phyloP scores from a whole-genome alignment of 1,140 invertebrate species.

The Hormaphis cornu region DNA sequence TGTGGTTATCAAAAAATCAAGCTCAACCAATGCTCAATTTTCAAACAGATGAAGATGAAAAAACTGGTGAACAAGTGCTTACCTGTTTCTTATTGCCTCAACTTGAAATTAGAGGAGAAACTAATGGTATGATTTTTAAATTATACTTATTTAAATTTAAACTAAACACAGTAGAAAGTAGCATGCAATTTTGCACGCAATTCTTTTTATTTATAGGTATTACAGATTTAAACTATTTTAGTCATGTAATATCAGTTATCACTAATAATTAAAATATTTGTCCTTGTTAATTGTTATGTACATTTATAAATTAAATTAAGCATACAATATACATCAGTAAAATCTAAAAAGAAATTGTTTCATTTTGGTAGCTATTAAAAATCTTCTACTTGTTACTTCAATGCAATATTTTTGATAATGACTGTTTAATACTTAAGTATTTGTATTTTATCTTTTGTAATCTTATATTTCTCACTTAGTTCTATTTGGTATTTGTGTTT shows the following conservation, averaged over 20 bases:
- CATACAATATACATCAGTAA: slow-evolving; percentile 1
- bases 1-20: slow-evolving; percentile 99
- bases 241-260: neutral
- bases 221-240: neutral
- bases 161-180: neutral
- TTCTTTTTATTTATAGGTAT: neutral
- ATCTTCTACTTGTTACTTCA: neutral
- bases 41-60: slow-evolving; percentile 85
- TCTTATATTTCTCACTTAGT: slow-evolving; percentile 21
- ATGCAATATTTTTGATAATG: slow-evolving; percentile 1
- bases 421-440: neutral
- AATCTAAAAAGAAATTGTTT: neutral
- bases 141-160: too few relatives aligned
- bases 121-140: slow-evolving; percentile 7
- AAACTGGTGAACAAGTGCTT: slow-evolving; percentile 83
- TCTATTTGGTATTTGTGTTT: neutral
- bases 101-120: slow-evolving; percentile 54
- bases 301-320: too few relatives aligned
- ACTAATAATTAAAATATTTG: too few relatives aligned
- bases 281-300: too few relatives aligned
- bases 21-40: slow-evolving; percentile 97
- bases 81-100: slow-evolving; percentile 98
- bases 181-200: slow-evolving; percentile 13
- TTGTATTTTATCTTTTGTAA: neutral
- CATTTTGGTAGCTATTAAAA: neutral